Percentiles rank a stretch among this genome's conserved stretches.
Conservation (phyloP, 37 sponge, comb jelly and placozoan genomes). For the Theonella swinhoei region DNA sequence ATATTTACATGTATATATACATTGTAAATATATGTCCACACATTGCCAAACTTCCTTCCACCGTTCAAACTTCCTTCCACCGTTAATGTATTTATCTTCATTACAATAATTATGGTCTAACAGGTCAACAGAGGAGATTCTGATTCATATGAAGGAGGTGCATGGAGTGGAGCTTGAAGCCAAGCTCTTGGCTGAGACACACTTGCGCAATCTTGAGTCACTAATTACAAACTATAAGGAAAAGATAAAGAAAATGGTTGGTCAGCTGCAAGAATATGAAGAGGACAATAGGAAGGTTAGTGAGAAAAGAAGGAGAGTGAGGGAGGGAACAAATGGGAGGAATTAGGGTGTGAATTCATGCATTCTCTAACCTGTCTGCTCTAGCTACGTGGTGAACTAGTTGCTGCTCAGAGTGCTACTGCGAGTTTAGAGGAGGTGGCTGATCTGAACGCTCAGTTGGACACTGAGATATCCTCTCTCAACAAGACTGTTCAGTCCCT, state of each 20-base stretch:
- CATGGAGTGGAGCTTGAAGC: conserved; percentile 15
- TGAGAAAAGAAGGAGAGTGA: not conserved
- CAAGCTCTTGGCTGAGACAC: not conserved
- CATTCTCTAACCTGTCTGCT: not conserved
- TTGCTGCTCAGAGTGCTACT: not conserved
- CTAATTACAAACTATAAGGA: too few relatives aligned
- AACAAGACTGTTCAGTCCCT: conserved; percentile 22
- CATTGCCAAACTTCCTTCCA: too few relatives aligned
- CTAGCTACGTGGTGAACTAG: not conserved
- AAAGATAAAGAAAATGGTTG: conserved; percentile 17
- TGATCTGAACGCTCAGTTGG: conserved; percentile 20
- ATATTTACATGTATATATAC: too few relatives aligned
- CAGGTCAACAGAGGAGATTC: conserved; percentile 22
- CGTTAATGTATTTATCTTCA: too few relatives aligned
- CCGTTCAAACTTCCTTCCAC: too few relatives aligned
- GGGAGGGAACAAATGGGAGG: too few relatives aligned
- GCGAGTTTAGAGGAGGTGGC: not conserved
- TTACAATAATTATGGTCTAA: too few relatives aligned
- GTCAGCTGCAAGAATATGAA: conserved; percentile 14
- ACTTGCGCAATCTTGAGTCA: not conserved
- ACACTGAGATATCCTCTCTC: not conserved
- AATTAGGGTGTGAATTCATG: too few relatives aligned
- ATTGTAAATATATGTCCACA: too few relatives aligned
- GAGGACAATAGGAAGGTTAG: conserved; percentile 14
- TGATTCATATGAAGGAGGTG: not conserved